Evolutionary conservation across 2,888 invertebrate species (phyloP).

Genomic region (Harpalus rubripes): DNA sequence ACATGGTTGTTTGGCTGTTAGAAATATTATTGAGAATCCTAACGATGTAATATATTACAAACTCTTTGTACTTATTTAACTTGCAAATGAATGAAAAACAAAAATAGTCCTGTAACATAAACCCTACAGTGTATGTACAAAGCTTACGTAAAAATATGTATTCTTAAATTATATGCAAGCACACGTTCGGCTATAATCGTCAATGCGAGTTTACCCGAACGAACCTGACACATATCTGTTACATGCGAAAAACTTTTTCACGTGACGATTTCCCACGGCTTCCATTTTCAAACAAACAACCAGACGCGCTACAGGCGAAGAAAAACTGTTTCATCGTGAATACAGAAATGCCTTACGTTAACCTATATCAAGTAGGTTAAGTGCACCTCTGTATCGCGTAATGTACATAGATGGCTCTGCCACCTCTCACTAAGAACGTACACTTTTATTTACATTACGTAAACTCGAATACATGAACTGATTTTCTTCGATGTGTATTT

Average conservation of each 20-base stretch:
- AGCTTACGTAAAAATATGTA: constrained; percentile 29
- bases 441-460: neutral
- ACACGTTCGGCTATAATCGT: constrained; percentile 43
- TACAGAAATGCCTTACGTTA: constrained; percentile 67
- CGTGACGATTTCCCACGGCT: constrained; percentile 60
- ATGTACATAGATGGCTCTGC: constrained; percentile 39
- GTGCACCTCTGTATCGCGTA: constrained; percentile 51
- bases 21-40: too few relatives aligned
- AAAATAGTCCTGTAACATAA: neutral
- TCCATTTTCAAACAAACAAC: constrained; percentile 63
- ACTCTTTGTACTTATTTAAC: neutral
- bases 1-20: too few relatives aligned
- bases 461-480: neutral
- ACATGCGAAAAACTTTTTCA: constrained; percentile 54
- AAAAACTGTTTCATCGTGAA: constrained; percentile 69
- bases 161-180: constrained; percentile 23
- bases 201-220: constrained; percentile 49
- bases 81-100: neutral
- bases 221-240: constrained; percentile 51
- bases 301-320: constrained; percentile 60
- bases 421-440: neutral
- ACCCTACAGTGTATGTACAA: neutral
- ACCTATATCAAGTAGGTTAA: constrained; percentile 56
- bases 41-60: neutral
- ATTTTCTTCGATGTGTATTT: neutral